Percentiles rank a stretch among this genome's conserved stretches.
Conservation (phyloP, 2,113 vertebrate species). For the Ammodramus savannarum region DNA sequence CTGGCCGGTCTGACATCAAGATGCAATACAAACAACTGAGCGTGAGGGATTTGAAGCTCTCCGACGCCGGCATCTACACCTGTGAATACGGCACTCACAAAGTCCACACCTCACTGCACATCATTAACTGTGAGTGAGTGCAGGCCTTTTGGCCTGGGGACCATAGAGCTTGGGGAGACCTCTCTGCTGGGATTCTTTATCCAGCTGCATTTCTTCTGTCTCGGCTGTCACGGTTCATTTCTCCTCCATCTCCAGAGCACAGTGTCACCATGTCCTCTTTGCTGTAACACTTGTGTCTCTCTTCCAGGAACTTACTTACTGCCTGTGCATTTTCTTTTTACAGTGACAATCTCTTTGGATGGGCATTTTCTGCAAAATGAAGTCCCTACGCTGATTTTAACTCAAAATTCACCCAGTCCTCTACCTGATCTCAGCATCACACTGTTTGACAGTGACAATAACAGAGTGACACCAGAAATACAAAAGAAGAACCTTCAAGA, state of each 20-base stretch:
- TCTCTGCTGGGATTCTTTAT: background rate
- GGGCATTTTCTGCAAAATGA: conserved; percentile 22
- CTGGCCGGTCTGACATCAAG: fast-evolving
- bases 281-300: background rate
- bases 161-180: background rate
- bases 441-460: background rate
- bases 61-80: conserved; percentile 27
- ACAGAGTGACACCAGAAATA: fast-evolving
- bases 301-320: background rate
- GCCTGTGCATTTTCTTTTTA: background rate
- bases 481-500: fast-evolving
- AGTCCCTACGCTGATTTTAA: conserved; percentile 19
- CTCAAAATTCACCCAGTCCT: background rate
- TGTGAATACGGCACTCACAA: background rate
- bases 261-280: background rate
- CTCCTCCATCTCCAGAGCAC: background rate
- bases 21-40: background rate
- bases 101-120: background rate
- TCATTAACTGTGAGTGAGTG: conserved; percentile 61
- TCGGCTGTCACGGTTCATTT: background rate
- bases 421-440: background rate
- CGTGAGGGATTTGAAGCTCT: background rate
- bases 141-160: background rate
- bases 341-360: background rate
- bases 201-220: background rate